Conservation (phyloP, 2,797 vertebrate species). For the Garrulus glandarius region DNA sequence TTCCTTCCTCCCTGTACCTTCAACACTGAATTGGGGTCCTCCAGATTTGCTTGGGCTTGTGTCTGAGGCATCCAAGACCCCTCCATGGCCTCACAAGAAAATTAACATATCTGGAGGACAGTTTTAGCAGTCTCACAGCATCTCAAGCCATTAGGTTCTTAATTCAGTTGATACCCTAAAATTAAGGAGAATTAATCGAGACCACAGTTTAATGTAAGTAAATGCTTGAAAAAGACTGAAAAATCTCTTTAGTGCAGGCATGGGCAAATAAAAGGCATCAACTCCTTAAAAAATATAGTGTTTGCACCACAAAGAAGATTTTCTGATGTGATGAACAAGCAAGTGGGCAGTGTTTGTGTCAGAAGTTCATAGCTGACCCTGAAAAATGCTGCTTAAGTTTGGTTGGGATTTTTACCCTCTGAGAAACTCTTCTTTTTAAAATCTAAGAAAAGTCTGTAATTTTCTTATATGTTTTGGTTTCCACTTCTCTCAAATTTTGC, state of each 20-base stretch:
- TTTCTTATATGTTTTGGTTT: background rate
- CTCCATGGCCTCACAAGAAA: background rate
- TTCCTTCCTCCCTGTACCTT: background rate
- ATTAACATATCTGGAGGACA: background rate
- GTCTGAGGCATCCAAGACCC: background rate
- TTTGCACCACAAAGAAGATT: background rate
- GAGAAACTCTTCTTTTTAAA: background rate
- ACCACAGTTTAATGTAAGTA: background rate
- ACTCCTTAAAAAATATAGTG: background rate
- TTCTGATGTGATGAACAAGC: background rate
- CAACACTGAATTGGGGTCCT: background rate
- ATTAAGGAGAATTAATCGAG: background rate
- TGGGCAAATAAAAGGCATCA: background rate
- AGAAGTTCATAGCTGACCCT: background rate
- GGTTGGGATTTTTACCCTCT: background rate
- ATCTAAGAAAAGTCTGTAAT: background rate
- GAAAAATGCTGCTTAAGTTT: background rate
- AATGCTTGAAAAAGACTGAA: background rate
- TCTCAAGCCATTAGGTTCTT: background rate
- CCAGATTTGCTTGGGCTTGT: background rate
- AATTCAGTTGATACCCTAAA: background rate
- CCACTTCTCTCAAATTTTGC: background rate
- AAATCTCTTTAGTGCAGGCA: background rate
- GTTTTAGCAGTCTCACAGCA: background rate
- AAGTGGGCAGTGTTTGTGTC: background rate